These are phyloP conservation scores for Sarcophaga rosellei DNA, from an alignment of 2,888 invertebrate species.

Conservation along the genomic window DNA sequence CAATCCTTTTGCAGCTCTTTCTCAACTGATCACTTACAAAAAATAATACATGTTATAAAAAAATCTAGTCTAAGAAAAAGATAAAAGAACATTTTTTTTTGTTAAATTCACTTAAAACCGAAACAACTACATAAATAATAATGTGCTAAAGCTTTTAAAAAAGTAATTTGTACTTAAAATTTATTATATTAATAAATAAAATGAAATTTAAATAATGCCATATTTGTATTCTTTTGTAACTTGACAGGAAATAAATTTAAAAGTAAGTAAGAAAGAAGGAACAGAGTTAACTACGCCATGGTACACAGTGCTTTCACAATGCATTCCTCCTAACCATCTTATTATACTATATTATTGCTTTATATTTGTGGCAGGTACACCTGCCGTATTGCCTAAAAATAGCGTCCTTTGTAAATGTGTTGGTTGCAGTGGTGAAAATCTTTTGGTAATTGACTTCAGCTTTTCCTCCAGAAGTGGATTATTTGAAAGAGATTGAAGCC, in stretches of 20 bases:
- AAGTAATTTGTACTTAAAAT: conserved; percentile 64
- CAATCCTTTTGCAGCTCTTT: not conserved
- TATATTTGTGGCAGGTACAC: no score
- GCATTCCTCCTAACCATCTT: no score
- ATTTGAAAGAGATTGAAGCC: no score
- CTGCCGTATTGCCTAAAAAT: no score
- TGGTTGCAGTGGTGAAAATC: no score
- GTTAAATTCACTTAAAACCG: conserved; percentile 41
- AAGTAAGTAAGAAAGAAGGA: not conserved
- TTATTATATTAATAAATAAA: conserved; percentile 71
- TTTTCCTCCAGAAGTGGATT: no score
- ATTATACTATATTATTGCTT: no score
- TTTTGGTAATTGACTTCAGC: no score
- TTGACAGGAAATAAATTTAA: not conserved
- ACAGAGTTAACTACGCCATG: no score
- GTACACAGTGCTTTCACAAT: no score
- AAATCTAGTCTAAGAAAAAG: not conserved
- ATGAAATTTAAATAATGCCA: conserved; percentile 8
- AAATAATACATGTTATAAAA: not conserved
- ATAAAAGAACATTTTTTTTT: not conserved
- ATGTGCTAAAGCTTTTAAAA: conserved; percentile 69
- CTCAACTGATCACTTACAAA: not conserved
- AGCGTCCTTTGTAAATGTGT: no score
- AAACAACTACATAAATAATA: conserved; percentile 55
- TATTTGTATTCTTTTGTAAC: not conserved